Conservation (phyloP, 2,888 invertebrate species). For the Himalopsyche kuldschensis region DNA sequence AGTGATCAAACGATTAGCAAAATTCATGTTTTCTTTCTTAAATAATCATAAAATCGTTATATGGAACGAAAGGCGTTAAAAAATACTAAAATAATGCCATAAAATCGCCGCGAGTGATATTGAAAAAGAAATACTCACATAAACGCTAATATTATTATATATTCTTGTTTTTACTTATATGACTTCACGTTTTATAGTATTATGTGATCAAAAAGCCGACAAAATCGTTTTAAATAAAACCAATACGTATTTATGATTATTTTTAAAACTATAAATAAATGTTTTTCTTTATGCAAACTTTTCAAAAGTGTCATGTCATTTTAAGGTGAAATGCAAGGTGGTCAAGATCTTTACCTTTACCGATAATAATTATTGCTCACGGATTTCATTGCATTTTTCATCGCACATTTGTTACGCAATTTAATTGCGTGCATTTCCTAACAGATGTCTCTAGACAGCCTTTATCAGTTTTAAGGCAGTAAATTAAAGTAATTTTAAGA, state of each 20-base stretch:
- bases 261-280: background rate
- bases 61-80: background rate
- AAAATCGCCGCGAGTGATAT: background rate
- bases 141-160: background rate
- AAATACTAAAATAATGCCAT: background rate
- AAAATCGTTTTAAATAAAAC: background rate
- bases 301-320: background rate
- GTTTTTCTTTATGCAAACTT: background rate
- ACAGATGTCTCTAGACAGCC: slow-evolving; percentile 13
- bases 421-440: slow-evolving; percentile 34
- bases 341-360: background rate
- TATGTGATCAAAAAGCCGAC: background rate
- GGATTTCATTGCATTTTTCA: slow-evolving; percentile 13
- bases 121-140: background rate
- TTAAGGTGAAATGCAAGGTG: background rate
- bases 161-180: background rate
- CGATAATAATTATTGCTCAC: background rate
- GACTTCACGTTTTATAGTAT: background rate
- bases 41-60: background rate
- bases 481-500: slow-evolving; percentile 29
- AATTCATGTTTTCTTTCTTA: background rate
- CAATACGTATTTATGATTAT: background rate
- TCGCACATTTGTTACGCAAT: slow-evolving; percentile 23
- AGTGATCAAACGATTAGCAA: background rate
- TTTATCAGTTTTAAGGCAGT: slow-evolving; percentile 31